These are phyloP conservation scores for Miniopterus natalensis DNA, from an alignment of 2,113 vertebrate genomes.

Conservation along the genomic window DNA sequence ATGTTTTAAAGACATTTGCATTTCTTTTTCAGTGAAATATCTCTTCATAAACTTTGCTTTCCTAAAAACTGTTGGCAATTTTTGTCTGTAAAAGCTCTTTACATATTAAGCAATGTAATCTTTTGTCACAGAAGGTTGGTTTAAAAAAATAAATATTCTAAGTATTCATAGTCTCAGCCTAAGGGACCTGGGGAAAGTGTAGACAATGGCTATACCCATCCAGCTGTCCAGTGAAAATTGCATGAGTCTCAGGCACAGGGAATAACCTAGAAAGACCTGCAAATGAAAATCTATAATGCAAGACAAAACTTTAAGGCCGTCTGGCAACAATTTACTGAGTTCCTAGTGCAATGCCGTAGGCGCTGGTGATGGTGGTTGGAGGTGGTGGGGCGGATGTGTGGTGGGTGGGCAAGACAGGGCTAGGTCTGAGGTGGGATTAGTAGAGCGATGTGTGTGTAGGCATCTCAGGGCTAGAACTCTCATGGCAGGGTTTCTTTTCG, in stretches of 20 bases:
- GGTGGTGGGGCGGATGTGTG: background rate
- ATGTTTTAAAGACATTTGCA: slow-evolving; percentile 34
- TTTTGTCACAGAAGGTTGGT: background rate
- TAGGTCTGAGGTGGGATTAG: background rate
- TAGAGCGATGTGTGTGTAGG: background rate
- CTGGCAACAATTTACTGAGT: background rate
- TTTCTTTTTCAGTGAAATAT: slow-evolving; percentile 18
- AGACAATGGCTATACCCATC: background rate
- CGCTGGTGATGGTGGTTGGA: background rate
- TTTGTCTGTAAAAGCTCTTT: background rate
- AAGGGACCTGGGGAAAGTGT: background rate
- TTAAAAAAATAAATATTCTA: background rate
- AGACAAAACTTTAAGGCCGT: background rate
- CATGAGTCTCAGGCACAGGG: background rate
- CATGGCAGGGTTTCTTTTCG: background rate
- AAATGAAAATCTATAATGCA: background rate
- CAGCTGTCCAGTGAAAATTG: background rate
- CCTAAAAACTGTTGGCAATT: background rate
- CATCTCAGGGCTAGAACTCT: background rate
- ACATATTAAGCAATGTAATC: background rate
- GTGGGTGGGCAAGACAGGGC: background rate
- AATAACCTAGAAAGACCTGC: background rate
- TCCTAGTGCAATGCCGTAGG: background rate
- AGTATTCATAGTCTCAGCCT: background rate
- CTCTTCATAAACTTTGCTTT: slow-evolving; percentile 18